phyloP scores from a whole-genome alignment of 2,113 vertebrate species.

The Anhinga anhinga region DNA sequence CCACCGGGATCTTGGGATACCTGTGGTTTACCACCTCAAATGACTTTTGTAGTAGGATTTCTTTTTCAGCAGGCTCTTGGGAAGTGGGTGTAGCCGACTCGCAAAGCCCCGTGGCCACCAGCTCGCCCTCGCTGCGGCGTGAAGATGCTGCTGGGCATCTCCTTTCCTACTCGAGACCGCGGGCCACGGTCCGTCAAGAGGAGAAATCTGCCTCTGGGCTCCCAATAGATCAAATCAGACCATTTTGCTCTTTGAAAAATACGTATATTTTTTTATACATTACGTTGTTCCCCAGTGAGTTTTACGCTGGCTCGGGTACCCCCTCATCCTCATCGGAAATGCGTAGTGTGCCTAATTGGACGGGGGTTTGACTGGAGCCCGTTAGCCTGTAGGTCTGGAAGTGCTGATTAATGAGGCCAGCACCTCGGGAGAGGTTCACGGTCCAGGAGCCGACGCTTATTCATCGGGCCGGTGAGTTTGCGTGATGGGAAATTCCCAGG shows the following conservation, averaged over 20 bases:
- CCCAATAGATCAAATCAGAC: not conserved
- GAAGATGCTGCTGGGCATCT: not conserved
- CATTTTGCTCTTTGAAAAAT: not conserved
- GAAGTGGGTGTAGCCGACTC: fast-evolving
- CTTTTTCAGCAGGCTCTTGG: not conserved
- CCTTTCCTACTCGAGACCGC: fast-evolving
- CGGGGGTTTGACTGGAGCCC: not conserved
- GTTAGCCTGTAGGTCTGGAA: fast-evolving
- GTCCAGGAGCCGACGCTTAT: not conserved
- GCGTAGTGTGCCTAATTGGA: fast-evolving
- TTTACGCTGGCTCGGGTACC: not conserved
- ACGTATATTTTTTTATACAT: fast-evolving
- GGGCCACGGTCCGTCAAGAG: not conserved
- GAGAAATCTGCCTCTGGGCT: not conserved
- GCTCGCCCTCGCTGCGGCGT: fast-evolving
- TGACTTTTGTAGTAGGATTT: fast-evolving
- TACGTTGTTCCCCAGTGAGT: not conserved
- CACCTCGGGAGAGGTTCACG: fast-evolving
- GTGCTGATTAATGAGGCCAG: not conserved
- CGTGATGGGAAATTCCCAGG: not conserved
- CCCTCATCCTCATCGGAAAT: not conserved
- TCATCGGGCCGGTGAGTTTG: not conserved
- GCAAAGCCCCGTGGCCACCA: fast-evolving
- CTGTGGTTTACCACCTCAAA: not conserved
- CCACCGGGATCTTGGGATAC: fast-evolving